phyloP scores from a whole-genome alignment of 2,888 invertebrate species.

The Osmoderma eremita region DNA sequence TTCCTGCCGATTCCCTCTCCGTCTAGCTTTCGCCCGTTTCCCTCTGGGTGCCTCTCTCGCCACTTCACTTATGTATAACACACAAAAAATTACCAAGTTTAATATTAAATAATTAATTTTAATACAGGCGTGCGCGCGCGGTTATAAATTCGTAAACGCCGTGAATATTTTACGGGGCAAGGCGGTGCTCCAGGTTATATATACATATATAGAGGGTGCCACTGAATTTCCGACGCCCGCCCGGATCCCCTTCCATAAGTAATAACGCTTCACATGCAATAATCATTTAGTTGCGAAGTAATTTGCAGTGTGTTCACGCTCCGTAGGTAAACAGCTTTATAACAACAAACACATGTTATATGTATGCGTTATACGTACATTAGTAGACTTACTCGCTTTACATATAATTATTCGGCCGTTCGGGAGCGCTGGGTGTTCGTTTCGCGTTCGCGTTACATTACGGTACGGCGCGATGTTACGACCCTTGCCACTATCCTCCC shows the following conservation, averaged over 20 bases:
- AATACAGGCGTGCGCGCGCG: slow-evolving; percentile 65
- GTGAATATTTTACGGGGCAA: slow-evolving; percentile 61
- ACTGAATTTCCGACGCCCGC: slow-evolving; percentile 56
- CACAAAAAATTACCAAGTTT: slow-evolving; percentile 69
- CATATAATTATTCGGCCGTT: slow-evolving; percentile 50
- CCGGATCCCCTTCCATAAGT: slow-evolving; percentile 57
- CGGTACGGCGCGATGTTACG: too few relatives aligned
- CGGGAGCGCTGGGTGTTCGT: too few relatives aligned
- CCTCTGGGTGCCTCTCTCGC: background rate
- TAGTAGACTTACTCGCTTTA: slow-evolving; percentile 49
- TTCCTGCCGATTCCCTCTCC: slow-evolving; percentile 41
- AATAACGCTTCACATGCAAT: slow-evolving; percentile 61
- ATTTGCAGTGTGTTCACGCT: slow-evolving; percentile 57
- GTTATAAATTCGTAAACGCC: slow-evolving; percentile 62
- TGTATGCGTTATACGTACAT: slow-evolving; percentile 55
- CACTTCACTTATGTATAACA: slow-evolving; percentile 57
- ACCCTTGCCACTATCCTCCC: background rate
- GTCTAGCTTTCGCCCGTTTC: background rate
- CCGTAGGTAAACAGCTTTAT: slow-evolving; percentile 59
- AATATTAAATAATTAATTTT: slow-evolving; percentile 72
- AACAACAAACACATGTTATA: slow-evolving; percentile 57
- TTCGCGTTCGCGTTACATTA: too few relatives aligned
- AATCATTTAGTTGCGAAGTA: slow-evolving; percentile 61
- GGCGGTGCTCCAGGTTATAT: slow-evolving; percentile 54
- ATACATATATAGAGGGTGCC: slow-evolving; percentile 43